A percentile compares a stretch with the other conserved stretches of the same genome.
phyloP scores from a whole-genome alignment of 2,797 vertebrate species.

The Gobio occitaniae region DNA sequence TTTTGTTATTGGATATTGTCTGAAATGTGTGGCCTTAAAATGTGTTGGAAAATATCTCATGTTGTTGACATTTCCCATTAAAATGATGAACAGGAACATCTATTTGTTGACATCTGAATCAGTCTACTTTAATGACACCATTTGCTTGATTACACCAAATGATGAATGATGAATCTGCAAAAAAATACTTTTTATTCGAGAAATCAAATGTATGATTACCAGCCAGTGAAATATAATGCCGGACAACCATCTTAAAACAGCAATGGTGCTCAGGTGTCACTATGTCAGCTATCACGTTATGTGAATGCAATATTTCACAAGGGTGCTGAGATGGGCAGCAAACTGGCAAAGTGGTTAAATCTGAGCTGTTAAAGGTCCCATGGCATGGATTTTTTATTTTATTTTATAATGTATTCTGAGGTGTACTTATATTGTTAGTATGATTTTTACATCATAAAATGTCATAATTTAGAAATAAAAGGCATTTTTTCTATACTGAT shows the following conservation, averaged over 20 bases:
- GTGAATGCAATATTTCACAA: slow-evolving; percentile 1
- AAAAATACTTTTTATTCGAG: background rate
- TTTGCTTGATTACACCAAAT: slow-evolving; percentile 22
- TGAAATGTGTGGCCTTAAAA: slow-evolving; percentile 31
- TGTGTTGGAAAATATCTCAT: slow-evolving; percentile 19
- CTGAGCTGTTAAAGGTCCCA: background rate
- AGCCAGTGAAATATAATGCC: slow-evolving; percentile 11
- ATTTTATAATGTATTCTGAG: too few species aligned
- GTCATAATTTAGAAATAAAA: too few species aligned
- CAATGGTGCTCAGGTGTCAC: background rate
- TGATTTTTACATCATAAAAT: too few species aligned
- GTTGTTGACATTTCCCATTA: slow-evolving; percentile 21
- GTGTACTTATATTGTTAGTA: too few species aligned
- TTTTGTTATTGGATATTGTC: background rate
- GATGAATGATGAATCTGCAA: background rate
- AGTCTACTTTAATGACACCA: background rate
- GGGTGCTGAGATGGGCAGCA: background rate
- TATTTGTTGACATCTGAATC: background rate
- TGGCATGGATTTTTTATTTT: too few species aligned
- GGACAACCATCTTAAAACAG: slow-evolving; percentile 11
- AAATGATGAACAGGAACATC: background rate
- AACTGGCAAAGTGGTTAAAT: slow-evolving; percentile 1
- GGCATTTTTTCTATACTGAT: too few species aligned
- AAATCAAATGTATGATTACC: background rate
- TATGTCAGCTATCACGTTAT: background rate